Conservation (phyloP, 2,113 vertebrate species). For the Rhipidura dahli region DNA sequence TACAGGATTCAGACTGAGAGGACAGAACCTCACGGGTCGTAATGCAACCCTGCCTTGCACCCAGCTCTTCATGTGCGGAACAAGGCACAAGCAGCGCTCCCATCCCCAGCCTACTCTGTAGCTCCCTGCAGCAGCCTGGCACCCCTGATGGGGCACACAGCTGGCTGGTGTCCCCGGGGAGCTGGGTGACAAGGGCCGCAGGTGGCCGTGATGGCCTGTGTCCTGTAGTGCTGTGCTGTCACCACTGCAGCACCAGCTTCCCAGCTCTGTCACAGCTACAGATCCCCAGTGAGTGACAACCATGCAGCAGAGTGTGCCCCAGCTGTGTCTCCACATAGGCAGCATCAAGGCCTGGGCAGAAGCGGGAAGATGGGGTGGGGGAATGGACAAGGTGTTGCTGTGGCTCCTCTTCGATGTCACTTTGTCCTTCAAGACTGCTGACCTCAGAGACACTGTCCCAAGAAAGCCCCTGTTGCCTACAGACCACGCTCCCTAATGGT, state of each 20-base stretch:
- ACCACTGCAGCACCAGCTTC: accelerated
- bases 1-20: background rate
- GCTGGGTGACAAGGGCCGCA: background rate
- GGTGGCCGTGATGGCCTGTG: accelerated
- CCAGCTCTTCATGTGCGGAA: background rate
- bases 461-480: background rate
- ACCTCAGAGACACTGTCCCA: background rate
- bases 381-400: background rate
- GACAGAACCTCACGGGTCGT: accelerated
- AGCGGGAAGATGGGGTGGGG: accelerated
- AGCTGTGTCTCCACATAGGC: background rate
- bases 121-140: background rate
- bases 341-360: background rate
- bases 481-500: background rate
- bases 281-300: background rate
- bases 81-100: background rate
- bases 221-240: background rate
- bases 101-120: background rate
- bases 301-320: accelerated
- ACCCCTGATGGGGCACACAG: background rate
- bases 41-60: background rate
- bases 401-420: background rate
- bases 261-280: background rate
- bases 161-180: accelerated
- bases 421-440: background rate